A percentile compares a stretch with the other conserved stretches of the same genome.
phyloP scores from a whole-genome alignment of 2,888 invertebrate species.

The Pseudococcus longispinus region DNA sequence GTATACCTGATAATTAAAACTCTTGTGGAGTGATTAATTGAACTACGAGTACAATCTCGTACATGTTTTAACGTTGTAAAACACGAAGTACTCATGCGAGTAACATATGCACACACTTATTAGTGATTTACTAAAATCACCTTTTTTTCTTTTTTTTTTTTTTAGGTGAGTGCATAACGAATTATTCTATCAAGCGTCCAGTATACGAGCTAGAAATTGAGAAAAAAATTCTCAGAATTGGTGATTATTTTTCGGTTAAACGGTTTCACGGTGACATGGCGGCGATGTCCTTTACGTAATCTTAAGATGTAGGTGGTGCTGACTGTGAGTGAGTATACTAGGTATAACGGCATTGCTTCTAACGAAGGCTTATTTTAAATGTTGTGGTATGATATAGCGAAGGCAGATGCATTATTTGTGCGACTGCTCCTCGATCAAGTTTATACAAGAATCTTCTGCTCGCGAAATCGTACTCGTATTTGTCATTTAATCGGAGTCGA shows the following conservation, averaged over 20 bases:
- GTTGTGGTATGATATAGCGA: neutral
- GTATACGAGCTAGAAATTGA: neutral
- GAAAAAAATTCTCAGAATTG: neutral
- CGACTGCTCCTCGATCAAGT: neutral
- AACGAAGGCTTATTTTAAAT: neutral
- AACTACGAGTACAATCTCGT: neutral
- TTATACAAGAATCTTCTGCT: neutral
- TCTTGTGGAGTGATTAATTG: neutral
- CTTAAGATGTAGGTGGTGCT: neutral
- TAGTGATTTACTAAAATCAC: neutral
- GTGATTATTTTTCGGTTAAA: neutral
- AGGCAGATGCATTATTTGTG: neutral
- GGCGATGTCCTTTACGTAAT: conserved; percentile 15
- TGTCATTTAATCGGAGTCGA: conserved; percentile 25
- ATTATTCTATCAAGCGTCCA: neutral
- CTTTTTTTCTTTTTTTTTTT: neutral
- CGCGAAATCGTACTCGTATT: neutral
- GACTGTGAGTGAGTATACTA: neutral
- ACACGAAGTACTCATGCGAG: neutral
- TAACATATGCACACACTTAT: neutral
- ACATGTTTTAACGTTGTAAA: neutral
- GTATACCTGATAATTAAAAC: conserved; percentile 4
- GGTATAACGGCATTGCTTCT: neutral
- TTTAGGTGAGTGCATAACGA: neutral
- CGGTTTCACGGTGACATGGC: neutral